phyloP scores from a whole-genome alignment of 1,140 invertebrate genomes.

The Apocrypta bakeri region DNA sequence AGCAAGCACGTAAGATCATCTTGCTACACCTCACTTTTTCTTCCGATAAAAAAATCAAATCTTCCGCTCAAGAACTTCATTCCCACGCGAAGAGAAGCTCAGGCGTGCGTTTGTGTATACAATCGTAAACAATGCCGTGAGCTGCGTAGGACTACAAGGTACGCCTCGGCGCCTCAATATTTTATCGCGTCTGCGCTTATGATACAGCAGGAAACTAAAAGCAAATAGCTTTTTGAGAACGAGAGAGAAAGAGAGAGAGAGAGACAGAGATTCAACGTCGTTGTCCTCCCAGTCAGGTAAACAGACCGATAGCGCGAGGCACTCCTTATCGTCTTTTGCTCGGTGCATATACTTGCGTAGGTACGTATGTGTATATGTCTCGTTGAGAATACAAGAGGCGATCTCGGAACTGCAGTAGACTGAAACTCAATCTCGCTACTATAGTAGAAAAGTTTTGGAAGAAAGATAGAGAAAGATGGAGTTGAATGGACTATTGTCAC shows the following conservation, averaged over 20 bases:
- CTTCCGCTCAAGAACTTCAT: not conserved
- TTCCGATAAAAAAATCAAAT: conserved; percentile 1
- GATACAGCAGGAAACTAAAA: conserved; percentile 23
- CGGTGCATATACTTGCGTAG: not conserved
- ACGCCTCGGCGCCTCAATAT: conserved; percentile 8
- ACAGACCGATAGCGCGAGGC: conserved; percentile 24
- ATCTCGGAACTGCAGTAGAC: not conserved
- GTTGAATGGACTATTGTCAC: not conserved
- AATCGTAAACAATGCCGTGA: not conserved
- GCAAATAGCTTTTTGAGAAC: not conserved
- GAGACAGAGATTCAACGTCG: conserved; percentile 2
- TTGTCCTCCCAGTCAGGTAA: conserved; percentile 1
- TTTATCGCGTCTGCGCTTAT: conserved; percentile 11
- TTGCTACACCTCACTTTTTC: not conserved
- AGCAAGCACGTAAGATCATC: not conserved
- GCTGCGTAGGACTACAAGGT: not conserved
- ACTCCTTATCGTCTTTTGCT: conserved; percentile 24
- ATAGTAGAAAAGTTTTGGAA: not conserved
- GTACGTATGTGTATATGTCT: not conserved
- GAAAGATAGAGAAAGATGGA: not conserved
- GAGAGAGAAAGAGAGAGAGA: not conserved
- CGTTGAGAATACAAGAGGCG: conserved; percentile 4
- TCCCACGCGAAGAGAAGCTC: not conserved
- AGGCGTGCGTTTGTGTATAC: not conserved
- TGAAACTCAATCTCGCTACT: not conserved